Evolutionary conservation across 2,888 invertebrate genomes (phyloP), one percentile per base, ranked within the genome.

Genomic region (Morpho achilles): DNA sequence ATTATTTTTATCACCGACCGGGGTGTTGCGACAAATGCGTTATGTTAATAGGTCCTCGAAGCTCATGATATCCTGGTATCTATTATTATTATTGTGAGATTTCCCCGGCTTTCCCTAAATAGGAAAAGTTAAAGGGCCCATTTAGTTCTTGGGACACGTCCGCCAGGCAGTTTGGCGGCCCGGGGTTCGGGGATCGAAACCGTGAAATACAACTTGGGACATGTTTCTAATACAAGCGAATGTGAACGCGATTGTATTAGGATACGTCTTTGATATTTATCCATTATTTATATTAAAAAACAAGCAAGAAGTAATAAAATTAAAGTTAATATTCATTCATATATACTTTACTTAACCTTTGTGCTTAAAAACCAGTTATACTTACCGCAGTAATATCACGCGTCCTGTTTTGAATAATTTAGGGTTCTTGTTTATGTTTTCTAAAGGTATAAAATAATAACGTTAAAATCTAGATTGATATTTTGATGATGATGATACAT

Each of bases 81-180:
- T 72, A 75, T 77, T 74, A 87, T 88, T 87, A 86, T 88, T 85
- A 88, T 87, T 84, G 86, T 81, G 79, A 80, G 83, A 82, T 84
- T 84, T 77, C 72, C 76, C 78, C 77, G 76, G 80, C 79, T 82
- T 83, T 78, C 82, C 82, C 84, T 82, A 87, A 90, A 90, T 87
- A 87, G 87, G 87, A 87, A 87, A 90, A 91, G 88, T 91, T 91
- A 91, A 91, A 87, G 81, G 86, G 89, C 86, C 84, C 78, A 87
- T 91, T 91, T 85, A 79, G 79, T 70, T 75, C 71, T 72, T 73
- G 71, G 73, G 77, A 86, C 91, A 91, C 91, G 87, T 90, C 75
- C 80, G 65, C 63, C 48, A 52, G 60, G 61, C 71, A 62, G 65
- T 61, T 64, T 67, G 67, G 65, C 67, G 68, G 69, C 67, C 68